Evolutionary conservation across 2,113 vertebrate genomes (phyloP).

Genomic region (Parotia lawesii): DNA sequence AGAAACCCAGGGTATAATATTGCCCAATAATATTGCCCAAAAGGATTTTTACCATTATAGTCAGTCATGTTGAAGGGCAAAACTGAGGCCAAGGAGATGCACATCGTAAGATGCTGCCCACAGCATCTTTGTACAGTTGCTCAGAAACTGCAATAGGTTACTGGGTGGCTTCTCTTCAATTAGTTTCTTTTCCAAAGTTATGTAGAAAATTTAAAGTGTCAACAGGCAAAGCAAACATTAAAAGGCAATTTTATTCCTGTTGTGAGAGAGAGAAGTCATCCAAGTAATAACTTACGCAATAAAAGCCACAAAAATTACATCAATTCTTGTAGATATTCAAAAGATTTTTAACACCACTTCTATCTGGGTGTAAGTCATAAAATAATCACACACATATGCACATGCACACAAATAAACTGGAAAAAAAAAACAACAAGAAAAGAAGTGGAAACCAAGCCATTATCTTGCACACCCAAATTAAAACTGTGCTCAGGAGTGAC

Average conservation of each 20-base stretch:
- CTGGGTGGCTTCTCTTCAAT: not conserved
- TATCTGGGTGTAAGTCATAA: not conserved
- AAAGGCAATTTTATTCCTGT: not conserved
- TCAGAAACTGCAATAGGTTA: not conserved
- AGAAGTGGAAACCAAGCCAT: not conserved
- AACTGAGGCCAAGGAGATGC: not conserved
- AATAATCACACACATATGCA: not conserved
- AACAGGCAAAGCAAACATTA: not conserved
- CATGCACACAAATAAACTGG: not conserved
- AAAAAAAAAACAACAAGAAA: not conserved
- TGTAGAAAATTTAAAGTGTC: not conserved
- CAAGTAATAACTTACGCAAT: not conserved
- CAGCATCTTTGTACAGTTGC: not conserved
- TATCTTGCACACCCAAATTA: not conserved
- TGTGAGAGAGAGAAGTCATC: not conserved
- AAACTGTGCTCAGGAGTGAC: not conserved
- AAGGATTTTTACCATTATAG: not conserved
- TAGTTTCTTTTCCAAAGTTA: not conserved
- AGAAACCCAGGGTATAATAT: not conserved
- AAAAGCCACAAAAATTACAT: not conserved
- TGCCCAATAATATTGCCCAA: not conserved
- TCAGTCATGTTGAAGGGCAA: not conserved
- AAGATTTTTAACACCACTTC: not conserved
- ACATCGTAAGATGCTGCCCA: not conserved
- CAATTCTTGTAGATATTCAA: not conserved